Percentiles rank a stretch among this genome's conserved stretches.
Evolutionary conservation across 2,888 invertebrate species (phyloP).

Genomic region (Sylvicola cinctus): DNA sequence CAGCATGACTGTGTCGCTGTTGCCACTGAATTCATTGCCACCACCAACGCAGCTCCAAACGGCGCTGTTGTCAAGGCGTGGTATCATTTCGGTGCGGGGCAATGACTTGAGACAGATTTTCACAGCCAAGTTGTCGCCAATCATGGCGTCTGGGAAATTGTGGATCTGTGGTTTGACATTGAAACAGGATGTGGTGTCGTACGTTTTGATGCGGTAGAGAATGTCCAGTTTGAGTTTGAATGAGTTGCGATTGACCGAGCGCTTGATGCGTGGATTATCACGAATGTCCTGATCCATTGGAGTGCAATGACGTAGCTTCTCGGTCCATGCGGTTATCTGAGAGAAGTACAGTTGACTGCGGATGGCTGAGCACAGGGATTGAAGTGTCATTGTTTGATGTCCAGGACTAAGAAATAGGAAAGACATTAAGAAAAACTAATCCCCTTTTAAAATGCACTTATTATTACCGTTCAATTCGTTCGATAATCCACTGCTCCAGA

Average conservation of each 20-base stretch:
- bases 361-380: slow-evolving; percentile 77
- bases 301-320: slow-evolving; percentile 19
- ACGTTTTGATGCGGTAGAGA: slow-evolving; percentile 22
- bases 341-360: slow-evolving; percentile 92
- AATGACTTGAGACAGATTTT: slow-evolving; percentile 40
- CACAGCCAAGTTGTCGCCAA: slow-evolving; percentile 20
- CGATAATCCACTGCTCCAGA: slow-evolving; percentile 25
- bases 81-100: slow-evolving; percentile 54
- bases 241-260: slow-evolving; percentile 8
- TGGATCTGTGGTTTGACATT: slow-evolving; percentile 23
- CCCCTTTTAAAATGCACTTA: neutral
- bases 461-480: slow-evolving; percentile 20
- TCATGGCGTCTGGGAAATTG: slow-evolving; percentile 24
- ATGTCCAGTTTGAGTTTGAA: slow-evolving; percentile 22
- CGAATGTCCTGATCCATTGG: slow-evolving; percentile 19
- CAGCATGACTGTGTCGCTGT: neutral
- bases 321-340: slow-evolving; percentile 81
- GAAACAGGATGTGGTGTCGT: slow-evolving; percentile 19
- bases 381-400: slow-evolving; percentile 21
- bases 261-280: slow-evolving; percentile 24
- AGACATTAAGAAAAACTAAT: neutral
- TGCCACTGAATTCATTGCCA: neutral
- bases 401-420: slow-evolving; percentile 13
- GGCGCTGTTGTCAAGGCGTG: slow-evolving; percentile 15
- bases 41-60: neutral